Evolutionary conservation across 2,113 vertebrate species (phyloP).

Genomic region (Zapornia atra): DNA sequence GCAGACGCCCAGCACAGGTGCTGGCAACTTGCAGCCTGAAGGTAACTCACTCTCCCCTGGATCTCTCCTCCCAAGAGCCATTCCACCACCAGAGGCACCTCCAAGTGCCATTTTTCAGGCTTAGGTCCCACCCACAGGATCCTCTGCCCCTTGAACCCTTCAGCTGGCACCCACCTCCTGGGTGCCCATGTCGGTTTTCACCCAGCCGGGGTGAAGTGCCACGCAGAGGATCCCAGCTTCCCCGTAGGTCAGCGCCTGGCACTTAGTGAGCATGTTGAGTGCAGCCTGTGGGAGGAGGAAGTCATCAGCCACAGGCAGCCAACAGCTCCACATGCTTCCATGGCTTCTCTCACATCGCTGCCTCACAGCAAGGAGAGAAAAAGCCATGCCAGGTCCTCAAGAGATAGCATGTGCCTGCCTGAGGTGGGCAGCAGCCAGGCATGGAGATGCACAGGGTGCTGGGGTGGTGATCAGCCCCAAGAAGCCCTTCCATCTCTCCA

Average conservation of each 20-base stretch:
- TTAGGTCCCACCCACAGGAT: not conserved
- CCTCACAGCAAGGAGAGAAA: not conserved
- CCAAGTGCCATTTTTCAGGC: not conserved
- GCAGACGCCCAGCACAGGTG: not conserved
- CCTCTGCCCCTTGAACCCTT: not conserved
- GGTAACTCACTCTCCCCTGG: not conserved
- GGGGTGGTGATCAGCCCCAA: not conserved
- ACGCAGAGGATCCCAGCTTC: conserved; percentile 59
- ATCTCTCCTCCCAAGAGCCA: not conserved
- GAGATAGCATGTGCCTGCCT: not conserved
- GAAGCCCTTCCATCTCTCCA: fast-evolving
- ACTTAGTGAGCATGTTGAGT: conserved; percentile 77
- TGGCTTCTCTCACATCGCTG: not conserved
- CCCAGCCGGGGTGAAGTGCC: conserved; percentile 77
- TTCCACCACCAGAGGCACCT: not conserved
- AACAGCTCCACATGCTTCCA: not conserved
- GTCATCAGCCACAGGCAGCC: not conserved
- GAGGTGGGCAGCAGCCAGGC: not conserved
- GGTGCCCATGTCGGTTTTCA: conserved; percentile 75
- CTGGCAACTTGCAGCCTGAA: not conserved
- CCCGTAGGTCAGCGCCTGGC: conserved; percentile 64
- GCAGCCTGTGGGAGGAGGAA: conserved; percentile 62
- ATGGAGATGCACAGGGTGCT: not conserved
- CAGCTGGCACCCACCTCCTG: conserved; percentile 48
- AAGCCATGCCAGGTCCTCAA: not conserved